phyloP scores from a whole-genome alignment of 1,140 invertebrate species.

The Sipha flava region DNA sequence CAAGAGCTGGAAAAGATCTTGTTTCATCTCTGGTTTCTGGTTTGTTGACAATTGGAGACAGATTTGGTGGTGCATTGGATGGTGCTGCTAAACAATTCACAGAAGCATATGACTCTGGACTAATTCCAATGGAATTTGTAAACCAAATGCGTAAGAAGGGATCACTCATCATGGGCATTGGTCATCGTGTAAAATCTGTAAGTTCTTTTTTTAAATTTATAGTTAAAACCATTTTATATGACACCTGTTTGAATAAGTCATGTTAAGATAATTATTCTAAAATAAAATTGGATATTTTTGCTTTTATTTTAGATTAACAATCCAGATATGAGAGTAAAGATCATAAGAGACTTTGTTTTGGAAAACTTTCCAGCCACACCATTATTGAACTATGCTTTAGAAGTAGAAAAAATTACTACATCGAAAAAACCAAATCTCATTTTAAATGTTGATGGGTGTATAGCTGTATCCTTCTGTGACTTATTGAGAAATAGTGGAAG shows the following conservation, averaged over 20 bases:
- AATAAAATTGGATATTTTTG: not conserved
- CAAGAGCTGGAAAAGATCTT: conserved; percentile 96
- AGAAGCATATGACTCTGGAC: conserved; percentile 85
- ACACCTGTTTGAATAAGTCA: no score
- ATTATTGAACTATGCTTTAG: conserved; percentile 86
- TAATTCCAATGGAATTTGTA: conserved; percentile 97
- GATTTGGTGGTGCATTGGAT: conserved; percentile 97
- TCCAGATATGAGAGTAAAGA: conserved; percentile 94
- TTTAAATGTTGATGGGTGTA: conserved; percentile 96
- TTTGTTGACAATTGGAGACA: conserved; percentile 94
- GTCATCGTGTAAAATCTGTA: conserved; percentile 92
- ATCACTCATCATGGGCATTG: conserved; percentile 98
- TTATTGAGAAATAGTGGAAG: conserved; percentile 83
- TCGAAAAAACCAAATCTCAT: conserved; percentile 99
- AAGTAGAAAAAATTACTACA: conserved; percentile 98
- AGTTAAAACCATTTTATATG: no score
- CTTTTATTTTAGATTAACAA: conserved; percentile 78
- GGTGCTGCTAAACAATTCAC: conserved; percentile 93
- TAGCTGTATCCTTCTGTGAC: conserved; percentile 95
- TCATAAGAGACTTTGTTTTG: conserved; percentile 92
- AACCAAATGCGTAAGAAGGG: conserved; percentile 95
- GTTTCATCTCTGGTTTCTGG: conserved; percentile 94
- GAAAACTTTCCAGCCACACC: conserved; percentile 89
- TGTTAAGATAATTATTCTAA: not conserved
- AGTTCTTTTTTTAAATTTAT: conserved; percentile 39